phyloP scores from a whole-genome alignment of 2,888 invertebrate genomes.

The Epinotia nisella region DNA sequence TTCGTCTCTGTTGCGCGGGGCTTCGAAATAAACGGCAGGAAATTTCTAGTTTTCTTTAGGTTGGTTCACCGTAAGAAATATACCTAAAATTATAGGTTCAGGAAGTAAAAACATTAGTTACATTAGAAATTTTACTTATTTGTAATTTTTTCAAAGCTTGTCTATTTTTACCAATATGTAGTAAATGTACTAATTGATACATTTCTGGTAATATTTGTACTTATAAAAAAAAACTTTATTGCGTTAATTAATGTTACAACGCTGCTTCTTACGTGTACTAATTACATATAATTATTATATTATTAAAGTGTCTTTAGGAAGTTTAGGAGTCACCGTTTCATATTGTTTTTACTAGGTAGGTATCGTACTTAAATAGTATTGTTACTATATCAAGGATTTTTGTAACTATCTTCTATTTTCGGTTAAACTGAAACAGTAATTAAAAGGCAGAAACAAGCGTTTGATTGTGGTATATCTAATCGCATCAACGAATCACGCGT shows the following conservation, averaged over 20 bases:
- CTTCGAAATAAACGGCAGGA: constrained; percentile 32
- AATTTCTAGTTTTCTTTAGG: background rate
- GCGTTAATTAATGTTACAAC: too few relatives aligned
- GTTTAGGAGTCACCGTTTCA: too few relatives aligned
- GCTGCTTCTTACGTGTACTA: too few relatives aligned
- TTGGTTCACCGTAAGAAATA: too few relatives aligned
- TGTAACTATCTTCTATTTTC: background rate
- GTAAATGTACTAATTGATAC: too few relatives aligned
- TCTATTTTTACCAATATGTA: background rate
- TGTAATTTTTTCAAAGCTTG: background rate
- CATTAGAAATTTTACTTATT: background rate
- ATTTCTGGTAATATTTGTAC: background rate
- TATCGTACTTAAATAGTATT: too few relatives aligned
- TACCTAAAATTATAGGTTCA: too few relatives aligned
- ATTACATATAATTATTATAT: too few relatives aligned
- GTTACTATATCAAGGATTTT: too few relatives aligned
- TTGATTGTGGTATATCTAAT: constrained; percentile 6
- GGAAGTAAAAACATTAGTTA: background rate
- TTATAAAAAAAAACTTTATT: too few relatives aligned
- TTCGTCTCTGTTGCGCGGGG: constrained; percentile 49
- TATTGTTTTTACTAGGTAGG: too few relatives aligned
- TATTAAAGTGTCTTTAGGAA: too few relatives aligned
- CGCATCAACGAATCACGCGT: constrained; percentile 17
- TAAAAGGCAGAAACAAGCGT: constrained; percentile 9
- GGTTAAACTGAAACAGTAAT: background rate